Conservation (phyloP, 2,888 invertebrate genomes). For the Lissonota sp. region DNA sequence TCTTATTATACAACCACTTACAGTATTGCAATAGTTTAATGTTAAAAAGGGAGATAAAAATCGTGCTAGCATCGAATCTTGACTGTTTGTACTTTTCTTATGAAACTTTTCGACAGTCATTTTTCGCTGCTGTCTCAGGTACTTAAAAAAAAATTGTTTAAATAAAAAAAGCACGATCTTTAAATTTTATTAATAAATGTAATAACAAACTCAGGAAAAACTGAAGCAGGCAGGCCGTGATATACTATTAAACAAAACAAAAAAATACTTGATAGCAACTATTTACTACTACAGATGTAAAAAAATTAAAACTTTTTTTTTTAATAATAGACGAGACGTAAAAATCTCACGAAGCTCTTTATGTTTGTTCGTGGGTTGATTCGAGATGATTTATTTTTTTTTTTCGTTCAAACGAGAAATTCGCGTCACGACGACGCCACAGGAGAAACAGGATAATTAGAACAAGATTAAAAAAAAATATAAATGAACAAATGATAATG, state of each 20-base stretch:
- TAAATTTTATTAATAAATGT: slow-evolving; percentile 72
- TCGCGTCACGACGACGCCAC: slow-evolving; percentile 44
- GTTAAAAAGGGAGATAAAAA: slow-evolving; percentile 66
- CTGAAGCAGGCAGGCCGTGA: slow-evolving; percentile 84
- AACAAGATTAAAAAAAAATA: slow-evolving; percentile 7
- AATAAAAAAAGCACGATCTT: slow-evolving; percentile 57
- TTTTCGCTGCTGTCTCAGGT: slow-evolving; percentile 73
- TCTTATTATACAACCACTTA: slow-evolving; percentile 80
- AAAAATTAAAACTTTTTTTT: slow-evolving; percentile 51
- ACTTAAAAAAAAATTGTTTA: slow-evolving; percentile 68
- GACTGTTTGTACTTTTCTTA: not conserved
- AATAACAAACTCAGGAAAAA: slow-evolving; percentile 83
- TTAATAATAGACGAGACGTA: slow-evolving; percentile 21
- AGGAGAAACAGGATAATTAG: not conserved
- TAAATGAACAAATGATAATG: not conserved
- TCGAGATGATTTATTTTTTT: slow-evolving; percentile 52
- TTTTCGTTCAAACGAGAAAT: slow-evolving; percentile 76
- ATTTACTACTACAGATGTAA: slow-evolving; percentile 75
- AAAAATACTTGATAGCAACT: slow-evolving; percentile 61
- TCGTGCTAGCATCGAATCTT: slow-evolving; percentile 13
- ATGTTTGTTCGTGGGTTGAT: slow-evolving; percentile 71
- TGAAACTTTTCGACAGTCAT: not conserved
- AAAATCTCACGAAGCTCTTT: slow-evolving; percentile 51
- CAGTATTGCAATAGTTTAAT: slow-evolving; percentile 83
- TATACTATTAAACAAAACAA: slow-evolving; percentile 71